phyloP scores from a whole-genome alignment of 2,797 vertebrate genomes.

The Tolypeutes matacus region DNA sequence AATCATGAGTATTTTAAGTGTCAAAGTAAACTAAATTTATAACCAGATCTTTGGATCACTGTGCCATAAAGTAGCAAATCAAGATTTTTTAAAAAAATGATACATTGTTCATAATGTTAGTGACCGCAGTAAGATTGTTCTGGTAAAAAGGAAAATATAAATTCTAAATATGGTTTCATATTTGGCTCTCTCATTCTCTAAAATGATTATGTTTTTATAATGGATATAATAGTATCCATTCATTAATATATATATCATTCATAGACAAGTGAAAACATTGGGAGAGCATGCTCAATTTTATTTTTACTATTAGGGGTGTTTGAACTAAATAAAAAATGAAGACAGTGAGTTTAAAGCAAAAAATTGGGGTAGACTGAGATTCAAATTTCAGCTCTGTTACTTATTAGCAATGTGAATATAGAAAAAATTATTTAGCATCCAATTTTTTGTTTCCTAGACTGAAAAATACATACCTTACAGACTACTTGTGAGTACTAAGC shows the following conservation, averaged over 20 bases:
- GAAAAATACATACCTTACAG: not conserved
- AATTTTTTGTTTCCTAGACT: not conserved
- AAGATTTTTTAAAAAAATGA: not conserved
- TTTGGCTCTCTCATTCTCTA: not conserved
- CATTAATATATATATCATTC: not conserved
- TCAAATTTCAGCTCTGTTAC: not conserved
- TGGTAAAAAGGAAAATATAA: not conserved
- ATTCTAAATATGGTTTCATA: not conserved
- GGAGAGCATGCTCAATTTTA: not conserved
- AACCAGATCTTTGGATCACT: not conserved
- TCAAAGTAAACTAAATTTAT: not conserved
- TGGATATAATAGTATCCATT: not conserved
- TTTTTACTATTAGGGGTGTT: not conserved
- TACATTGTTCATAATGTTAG: not conserved
- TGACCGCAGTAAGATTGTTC: not conserved
- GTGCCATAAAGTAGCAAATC: not conserved
- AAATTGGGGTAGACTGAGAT: not conserved
- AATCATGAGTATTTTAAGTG: not conserved
- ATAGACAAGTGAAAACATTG: not conserved
- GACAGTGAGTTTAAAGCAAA: not conserved
- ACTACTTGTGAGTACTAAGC: not conserved
- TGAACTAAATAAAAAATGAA: not conserved
- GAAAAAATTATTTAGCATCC: not conserved
- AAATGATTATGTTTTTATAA: not conserved
- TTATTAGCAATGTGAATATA: not conserved